Conservation (phyloP, 2,113 vertebrate species). For the Steatornis caripensis region DNA sequence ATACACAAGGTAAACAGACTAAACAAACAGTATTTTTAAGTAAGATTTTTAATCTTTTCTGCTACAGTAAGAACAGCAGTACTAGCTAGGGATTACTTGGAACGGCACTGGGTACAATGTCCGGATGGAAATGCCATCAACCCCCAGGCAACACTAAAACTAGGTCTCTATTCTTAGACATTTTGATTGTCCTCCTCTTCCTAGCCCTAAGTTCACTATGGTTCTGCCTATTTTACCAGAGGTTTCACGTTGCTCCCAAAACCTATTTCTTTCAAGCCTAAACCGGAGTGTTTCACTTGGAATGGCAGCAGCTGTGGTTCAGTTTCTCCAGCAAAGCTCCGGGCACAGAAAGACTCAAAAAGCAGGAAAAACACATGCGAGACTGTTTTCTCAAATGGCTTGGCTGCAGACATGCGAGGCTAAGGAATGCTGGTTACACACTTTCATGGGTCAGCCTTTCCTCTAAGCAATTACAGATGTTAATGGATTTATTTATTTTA, state of each 20-base stretch:
- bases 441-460: slow-evolving; percentile 43
- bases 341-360: slow-evolving; percentile 8
- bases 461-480: slow-evolving; percentile 52
- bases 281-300: slow-evolving; percentile 42
- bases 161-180: neutral
- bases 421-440: slow-evolving; percentile 40
- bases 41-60: neutral
- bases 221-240: neutral
- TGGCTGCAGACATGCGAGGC: slow-evolving; percentile 23
- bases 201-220: neutral
- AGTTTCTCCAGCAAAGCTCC: slow-evolving; percentile 30
- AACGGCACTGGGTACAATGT: neutral
- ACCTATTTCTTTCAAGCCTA: neutral
- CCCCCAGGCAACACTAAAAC: neutral
- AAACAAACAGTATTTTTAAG: neutral
- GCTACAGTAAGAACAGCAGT: neutral
- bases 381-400: slow-evolving; percentile 44
- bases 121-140: slow-evolving; percentile 33
- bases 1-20: neutral
- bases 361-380: slow-evolving; percentile 1
- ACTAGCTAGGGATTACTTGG: neutral
- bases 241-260: neutral
- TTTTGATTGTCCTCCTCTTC: slow-evolving; percentile 13
- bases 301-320: slow-evolving; percentile 7
- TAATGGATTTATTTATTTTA: slow-evolving; percentile 55